A percentile compares a stretch with the other conserved stretches of the same genome.
Conservation (phyloP, 2,113 vertebrate genomes). For the Saguinus midas region DNA sequence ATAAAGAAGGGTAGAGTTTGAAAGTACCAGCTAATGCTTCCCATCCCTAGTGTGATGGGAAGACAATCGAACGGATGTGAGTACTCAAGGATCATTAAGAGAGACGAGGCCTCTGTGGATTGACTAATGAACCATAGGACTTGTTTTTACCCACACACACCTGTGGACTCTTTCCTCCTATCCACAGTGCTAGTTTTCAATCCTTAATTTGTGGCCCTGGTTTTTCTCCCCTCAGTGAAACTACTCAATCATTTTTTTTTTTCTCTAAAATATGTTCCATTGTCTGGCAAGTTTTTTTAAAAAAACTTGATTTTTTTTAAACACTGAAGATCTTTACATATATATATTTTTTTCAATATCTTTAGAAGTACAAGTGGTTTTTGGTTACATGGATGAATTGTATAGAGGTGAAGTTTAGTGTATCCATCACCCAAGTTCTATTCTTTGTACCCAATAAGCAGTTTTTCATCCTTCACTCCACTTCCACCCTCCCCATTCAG, state of each 20-base stretch:
- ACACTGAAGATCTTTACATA: neutral
- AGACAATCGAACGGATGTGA: neutral
- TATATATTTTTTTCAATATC: neutral
- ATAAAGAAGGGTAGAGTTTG: neutral
- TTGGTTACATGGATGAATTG: too few relatives aligned
- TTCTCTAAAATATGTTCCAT: neutral
- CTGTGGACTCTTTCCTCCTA: neutral
- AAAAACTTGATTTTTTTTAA: neutral
- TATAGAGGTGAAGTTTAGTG: too few relatives aligned
- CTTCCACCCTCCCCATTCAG: too few relatives aligned
- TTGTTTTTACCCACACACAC: neutral
- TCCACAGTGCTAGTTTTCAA: neutral
- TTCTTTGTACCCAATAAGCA: too few relatives aligned
- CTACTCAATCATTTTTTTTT: neutral
- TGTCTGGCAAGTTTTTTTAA: neutral
- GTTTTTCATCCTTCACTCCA: too few relatives aligned
- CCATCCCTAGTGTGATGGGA: neutral
- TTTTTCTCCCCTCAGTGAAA: neutral
- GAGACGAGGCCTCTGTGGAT: neutral
- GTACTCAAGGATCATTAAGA: neutral
- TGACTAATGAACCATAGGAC: neutral
- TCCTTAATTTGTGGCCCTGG: neutral
- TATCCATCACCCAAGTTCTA: too few relatives aligned
- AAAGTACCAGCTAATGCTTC: neutral
- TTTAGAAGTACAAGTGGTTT: too few relatives aligned